Conservation (phyloP, 1,140 invertebrate genomes). For the Pantala flavescens region DNA sequence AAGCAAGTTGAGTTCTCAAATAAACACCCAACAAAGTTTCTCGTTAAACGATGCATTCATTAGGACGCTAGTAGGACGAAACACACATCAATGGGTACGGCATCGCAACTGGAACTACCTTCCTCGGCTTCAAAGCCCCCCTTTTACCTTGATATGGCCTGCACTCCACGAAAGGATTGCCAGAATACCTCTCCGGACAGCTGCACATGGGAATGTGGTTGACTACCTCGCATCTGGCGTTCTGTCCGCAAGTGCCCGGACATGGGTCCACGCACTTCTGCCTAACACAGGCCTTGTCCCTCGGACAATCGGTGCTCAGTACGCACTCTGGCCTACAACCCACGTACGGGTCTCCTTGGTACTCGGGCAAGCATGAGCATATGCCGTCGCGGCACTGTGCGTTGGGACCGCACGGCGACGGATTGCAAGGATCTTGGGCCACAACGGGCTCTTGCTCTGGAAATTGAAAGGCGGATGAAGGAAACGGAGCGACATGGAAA, state of each 20-base stretch:
- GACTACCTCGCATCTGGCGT: slow-evolving; percentile 52
- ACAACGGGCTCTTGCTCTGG: slow-evolving; percentile 34
- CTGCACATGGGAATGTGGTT: slow-evolving; percentile 52
- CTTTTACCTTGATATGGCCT: slow-evolving; percentile 18
- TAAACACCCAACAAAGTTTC: too few species aligned
- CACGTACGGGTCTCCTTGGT: slow-evolving; percentile 34
- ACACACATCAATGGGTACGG: too few species aligned
- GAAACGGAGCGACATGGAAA: slow-evolving; percentile 23
- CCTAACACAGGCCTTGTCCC: slow-evolving; percentile 47
- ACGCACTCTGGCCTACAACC: slow-evolving; percentile 28
- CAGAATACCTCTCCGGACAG: slow-evolving; percentile 46
- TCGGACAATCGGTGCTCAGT: slow-evolving; percentile 48
- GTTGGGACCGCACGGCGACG: slow-evolving; percentile 37
- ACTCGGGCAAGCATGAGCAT: slow-evolving; percentile 43
- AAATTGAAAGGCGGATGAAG: neutral
- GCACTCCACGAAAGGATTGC: slow-evolving; percentile 44
- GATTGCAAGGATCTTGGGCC: slow-evolving; percentile 30
- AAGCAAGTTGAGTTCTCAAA: too few species aligned
- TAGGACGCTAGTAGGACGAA: too few species aligned
- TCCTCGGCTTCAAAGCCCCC: slow-evolving; percentile 20
- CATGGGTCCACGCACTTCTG: slow-evolving; percentile 57
- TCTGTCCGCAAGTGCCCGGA: slow-evolving; percentile 49
- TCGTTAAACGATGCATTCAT: too few species aligned
- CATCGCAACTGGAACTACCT: slow-evolving; percentile 19
- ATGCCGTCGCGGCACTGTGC: slow-evolving; percentile 43